These are phyloP conservation scores for Actinopyga echinites DNA, from an alignment of 53 echinoderm and acorn worm species.

Conservation along the genomic window DNA sequence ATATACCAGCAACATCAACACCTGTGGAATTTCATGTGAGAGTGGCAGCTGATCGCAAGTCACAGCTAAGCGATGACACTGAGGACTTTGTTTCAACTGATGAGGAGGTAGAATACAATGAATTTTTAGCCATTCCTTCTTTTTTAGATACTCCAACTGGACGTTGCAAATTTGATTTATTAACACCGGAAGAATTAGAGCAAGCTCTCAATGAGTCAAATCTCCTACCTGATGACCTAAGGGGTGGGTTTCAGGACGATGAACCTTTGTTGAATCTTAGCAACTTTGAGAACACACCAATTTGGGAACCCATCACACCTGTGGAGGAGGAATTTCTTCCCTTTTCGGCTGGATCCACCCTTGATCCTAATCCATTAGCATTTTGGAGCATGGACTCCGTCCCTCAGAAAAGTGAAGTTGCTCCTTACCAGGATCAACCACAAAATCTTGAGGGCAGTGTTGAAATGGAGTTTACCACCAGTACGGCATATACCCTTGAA, in stretches of 20 bases:
- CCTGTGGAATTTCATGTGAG: slow-evolving; percentile 70
- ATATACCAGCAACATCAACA: slow-evolving; percentile 65
- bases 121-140: slow-evolving; percentile 94
- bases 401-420: slow-evolving; percentile 17
- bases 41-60: slow-evolving; percentile 48
- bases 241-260: slow-evolving; percentile 52
- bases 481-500: background rate
- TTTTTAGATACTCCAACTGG: slow-evolving; percentile 88
- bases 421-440: slow-evolving; percentile 28
- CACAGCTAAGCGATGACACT: slow-evolving; percentile 24
- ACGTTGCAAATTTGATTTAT: slow-evolving; percentile 83
- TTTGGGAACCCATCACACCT: slow-evolving; percentile 89
- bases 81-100: slow-evolving; percentile 36
- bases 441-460: slow-evolving; percentile 47
- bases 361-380: slow-evolving; percentile 31
- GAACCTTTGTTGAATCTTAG: slow-evolving; percentile 48
- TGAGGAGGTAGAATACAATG: slow-evolving; percentile 86
- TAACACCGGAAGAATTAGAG: slow-evolving; percentile 93
- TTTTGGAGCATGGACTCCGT: slow-evolving; percentile 46
- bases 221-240: slow-evolving; percentile 71
- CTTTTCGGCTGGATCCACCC: slow-evolving; percentile 19
- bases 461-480: slow-evolving; percentile 31
- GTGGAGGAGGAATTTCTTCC: slow-evolving; percentile 87
- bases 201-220: slow-evolving; percentile 88
- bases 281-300: slow-evolving; percentile 65